Conservation (phyloP, 2,888 invertebrate species). For the Tachystola acroxantha region DNA sequence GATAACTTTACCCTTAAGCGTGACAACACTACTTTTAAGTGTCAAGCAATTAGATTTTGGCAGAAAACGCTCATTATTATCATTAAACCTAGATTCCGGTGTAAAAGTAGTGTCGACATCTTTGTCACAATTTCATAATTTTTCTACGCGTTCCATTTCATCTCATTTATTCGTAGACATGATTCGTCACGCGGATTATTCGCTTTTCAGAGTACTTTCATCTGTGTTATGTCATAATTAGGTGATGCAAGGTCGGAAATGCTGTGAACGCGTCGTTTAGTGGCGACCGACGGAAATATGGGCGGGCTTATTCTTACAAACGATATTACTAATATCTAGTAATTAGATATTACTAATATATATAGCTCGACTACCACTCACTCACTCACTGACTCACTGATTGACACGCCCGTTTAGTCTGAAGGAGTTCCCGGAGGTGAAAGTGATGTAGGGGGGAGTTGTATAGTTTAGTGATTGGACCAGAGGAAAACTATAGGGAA, state of each 20-base stretch:
- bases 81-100: not conserved
- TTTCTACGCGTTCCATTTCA: constrained; percentile 5
- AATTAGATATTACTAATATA: too few relatives aligned
- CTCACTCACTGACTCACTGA: too few relatives aligned
- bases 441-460: too few relatives aligned
- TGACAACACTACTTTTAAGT: too few relatives aligned
- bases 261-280: constrained; percentile 25
- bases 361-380: too few relatives aligned
- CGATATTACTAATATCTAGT: too few relatives aligned
- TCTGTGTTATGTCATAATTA: constrained; percentile 31
- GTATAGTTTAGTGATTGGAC: too few relatives aligned
- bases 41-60: not conserved
- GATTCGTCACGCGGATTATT: constrained; percentile 25
- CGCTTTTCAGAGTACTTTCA: constrained; percentile 21
- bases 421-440: too few relatives aligned
- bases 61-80: too few relatives aligned
- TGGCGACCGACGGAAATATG: constrained; percentile 22
- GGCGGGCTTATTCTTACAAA: constrained; percentile 11
- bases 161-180: constrained; percentile 1
- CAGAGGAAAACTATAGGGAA: too few relatives aligned
- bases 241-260: constrained; percentile 23
- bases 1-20: too few relatives aligned
- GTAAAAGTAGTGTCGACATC: not conserved
- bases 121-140: not conserved
- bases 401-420: too few relatives aligned